These are phyloP conservation scores for Drosophila athabasca DNA, from an alignment of 1,140 invertebrate genomes.

Conservation along the genomic window DNA sequence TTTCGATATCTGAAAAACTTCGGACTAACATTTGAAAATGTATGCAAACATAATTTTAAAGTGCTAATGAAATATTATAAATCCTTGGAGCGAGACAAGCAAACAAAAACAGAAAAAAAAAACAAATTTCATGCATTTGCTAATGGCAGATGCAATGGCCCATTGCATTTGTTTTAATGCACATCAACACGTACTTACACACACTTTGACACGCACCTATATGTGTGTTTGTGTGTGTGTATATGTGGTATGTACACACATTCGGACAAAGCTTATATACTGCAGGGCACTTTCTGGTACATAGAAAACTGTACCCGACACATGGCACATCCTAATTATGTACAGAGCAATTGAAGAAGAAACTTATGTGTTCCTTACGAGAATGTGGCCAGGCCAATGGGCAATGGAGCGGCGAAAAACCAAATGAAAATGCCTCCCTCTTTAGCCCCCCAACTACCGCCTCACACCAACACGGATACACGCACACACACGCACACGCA, in stretches of 20 bases:
- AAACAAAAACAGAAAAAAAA: slow-evolving; percentile 3
- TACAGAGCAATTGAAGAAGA: slow-evolving; percentile 54
- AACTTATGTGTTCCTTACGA: slow-evolving; percentile 36
- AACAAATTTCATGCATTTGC: background rate
- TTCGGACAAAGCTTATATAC: slow-evolving; percentile 13
- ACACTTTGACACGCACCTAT: background rate
- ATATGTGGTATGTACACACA: slow-evolving; percentile 5
- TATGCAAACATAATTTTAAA: no score
- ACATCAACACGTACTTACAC: slow-evolving; percentile 5
- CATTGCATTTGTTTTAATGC: slow-evolving; percentile 36
- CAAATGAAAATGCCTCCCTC: slow-evolving; percentile 62
- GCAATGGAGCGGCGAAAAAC: slow-evolving; percentile 59
- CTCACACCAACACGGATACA: slow-evolving; percentile 1
- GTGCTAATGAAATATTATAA: slow-evolving; percentile 4
- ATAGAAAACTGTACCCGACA: slow-evolving; percentile 73
- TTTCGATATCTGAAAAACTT: no score
- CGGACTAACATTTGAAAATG: no score
- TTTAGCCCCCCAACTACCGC: background rate
- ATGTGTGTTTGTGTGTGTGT: background rate
- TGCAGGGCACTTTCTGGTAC: slow-evolving; percentile 57
- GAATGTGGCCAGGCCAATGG: slow-evolving; percentile 18
- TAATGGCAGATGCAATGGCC: slow-evolving; percentile 19
- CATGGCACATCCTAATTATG: slow-evolving; percentile 69
- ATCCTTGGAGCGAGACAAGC: background rate
- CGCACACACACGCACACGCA: slow-evolving; percentile 2